These are phyloP conservation scores for Cyclura pinguis DNA, from an alignment of 2,797 vertebrate genomes.

Conservation along the genomic window DNA sequence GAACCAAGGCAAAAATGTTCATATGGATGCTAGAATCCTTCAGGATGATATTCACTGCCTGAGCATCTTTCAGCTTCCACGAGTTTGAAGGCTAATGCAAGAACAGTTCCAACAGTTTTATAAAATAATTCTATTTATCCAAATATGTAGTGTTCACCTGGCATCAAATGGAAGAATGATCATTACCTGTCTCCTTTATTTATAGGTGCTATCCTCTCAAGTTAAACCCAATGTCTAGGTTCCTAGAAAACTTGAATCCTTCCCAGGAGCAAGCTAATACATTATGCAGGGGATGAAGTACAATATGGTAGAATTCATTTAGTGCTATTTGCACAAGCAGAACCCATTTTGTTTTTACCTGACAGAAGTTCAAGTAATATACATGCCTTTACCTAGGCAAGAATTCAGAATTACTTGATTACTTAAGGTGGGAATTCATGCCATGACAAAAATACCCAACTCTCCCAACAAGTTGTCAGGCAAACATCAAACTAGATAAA, in stretches of 20 bases:
- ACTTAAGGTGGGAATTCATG: no score
- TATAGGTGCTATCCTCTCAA: background rate
- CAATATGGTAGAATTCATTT: background rate
- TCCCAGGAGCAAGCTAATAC: background rate
- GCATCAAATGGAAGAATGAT: background rate
- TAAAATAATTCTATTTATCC: background rate
- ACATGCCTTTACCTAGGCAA: background rate
- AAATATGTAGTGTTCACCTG: background rate
- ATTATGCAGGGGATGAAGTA: background rate
- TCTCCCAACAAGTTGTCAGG: background rate
- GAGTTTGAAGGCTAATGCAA: constrained; percentile 20
- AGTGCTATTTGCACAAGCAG: background rate
- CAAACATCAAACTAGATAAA: background rate
- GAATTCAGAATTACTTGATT: background rate
- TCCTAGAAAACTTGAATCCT: background rate
- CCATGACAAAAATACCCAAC: background rate
- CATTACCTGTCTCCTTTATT: background rate
- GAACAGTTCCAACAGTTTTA: constrained; percentile 25
- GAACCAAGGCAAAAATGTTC: constrained; percentile 7
- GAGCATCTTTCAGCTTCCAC: constrained; percentile 16
- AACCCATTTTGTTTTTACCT: background rate
- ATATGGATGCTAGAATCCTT: constrained; percentile 28
- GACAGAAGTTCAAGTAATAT: background rate
- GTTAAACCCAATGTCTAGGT: background rate
- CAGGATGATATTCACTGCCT: background rate